Percentiles rank a stretch among this genome's conserved stretches.
Conservation (phyloP, 2,888 invertebrate species). For the Augiades crinisus region DNA sequence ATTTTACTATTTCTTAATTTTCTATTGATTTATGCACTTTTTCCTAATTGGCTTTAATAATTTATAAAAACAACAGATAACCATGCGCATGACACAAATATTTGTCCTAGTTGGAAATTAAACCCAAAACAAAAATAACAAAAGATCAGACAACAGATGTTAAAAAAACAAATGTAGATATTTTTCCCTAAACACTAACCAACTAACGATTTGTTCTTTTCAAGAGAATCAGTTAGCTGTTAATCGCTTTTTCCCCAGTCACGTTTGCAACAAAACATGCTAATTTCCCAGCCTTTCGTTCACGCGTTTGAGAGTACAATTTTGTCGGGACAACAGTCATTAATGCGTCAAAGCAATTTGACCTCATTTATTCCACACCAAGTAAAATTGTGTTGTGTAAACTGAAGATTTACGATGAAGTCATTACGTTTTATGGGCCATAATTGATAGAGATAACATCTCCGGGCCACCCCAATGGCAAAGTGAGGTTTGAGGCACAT, state of each 20-base stretch:
- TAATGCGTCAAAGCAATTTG: constrained; percentile 62
- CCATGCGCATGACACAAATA: too few species aligned
- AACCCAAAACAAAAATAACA: too few species aligned
- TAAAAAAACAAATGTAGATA: too few species aligned
- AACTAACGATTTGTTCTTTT: neutral
- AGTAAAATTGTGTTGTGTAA: constrained; percentile 75
- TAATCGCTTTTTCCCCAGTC: neutral
- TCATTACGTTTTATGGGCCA: constrained; percentile 79
- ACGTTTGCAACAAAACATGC: constrained; percentile 8
- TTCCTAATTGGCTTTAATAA: too few species aligned
- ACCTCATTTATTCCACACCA: constrained; percentile 74
- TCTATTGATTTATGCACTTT: too few species aligned
- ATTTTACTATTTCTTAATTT: too few species aligned
- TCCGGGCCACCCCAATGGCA: constrained; percentile 71
- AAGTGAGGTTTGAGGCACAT: constrained; percentile 67
- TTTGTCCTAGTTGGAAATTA: too few species aligned
- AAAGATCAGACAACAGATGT: too few species aligned
- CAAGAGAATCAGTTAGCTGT: neutral
- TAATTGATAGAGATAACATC: constrained; percentile 79
- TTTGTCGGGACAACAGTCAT: constrained; percentile 46
- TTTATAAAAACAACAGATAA: too few species aligned
- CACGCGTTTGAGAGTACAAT: constrained; percentile 4
- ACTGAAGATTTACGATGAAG: constrained; percentile 78
- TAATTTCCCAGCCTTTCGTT: constrained; percentile 8
- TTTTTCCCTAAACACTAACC: too few species aligned